phyloP scores from a whole-genome alignment of 2,888 invertebrate species.

The Tipula vernalis region DNA sequence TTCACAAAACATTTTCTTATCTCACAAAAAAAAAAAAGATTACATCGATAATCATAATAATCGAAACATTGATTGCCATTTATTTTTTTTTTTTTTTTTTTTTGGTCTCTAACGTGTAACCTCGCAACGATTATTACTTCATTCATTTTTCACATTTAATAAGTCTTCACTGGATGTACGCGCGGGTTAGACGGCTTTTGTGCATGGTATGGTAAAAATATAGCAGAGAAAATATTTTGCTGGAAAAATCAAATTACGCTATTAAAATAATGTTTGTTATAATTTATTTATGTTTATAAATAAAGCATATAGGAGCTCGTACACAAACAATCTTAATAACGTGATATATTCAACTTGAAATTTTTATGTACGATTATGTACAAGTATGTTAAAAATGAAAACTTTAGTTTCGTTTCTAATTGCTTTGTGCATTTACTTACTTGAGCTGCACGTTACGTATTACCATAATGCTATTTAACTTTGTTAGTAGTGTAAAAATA shows the following conservation, averaged over 20 bases:
- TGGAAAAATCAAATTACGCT: neutral
- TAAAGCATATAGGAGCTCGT: neutral
- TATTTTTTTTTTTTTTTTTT: neutral
- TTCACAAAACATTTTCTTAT: neutral
- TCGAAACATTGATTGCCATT: neutral
- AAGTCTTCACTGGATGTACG: neutral
- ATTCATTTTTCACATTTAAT: neutral
- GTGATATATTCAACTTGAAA: neutral
- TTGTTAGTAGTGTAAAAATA: neutral
- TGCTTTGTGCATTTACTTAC: neutral
- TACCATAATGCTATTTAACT: neutral
- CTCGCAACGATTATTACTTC: neutral
- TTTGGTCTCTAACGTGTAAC: neutral
- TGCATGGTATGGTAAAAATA: no score
- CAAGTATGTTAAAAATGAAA: neutral
- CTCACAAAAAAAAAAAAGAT: neutral
- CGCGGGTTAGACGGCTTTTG: no score
- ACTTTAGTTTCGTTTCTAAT: neutral
- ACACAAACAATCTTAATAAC: neutral
- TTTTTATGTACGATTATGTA: neutral
- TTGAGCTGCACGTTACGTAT: neutral
- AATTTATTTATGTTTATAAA: neutral
- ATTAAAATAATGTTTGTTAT: neutral
- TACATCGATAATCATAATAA: neutral
- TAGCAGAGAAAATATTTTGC: neutral